These are phyloP conservation scores for Heliconius ethilla DNA, from an alignment of 2,888 invertebrate species.

Conservation along the genomic window DNA sequence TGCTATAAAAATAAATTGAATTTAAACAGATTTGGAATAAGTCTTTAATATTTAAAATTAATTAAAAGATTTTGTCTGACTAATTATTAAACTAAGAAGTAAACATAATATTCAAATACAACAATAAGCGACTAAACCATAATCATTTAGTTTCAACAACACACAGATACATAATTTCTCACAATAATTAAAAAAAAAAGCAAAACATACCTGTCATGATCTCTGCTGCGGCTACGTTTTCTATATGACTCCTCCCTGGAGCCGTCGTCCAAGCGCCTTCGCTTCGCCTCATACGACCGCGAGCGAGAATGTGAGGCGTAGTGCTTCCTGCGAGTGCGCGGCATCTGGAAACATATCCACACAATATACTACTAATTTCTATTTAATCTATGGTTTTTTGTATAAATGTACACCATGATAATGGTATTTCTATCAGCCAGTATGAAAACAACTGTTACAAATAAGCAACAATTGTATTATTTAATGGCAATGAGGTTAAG, in stretches of 20 bases:
- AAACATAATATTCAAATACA: too few relatives aligned
- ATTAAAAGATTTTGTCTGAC: too few relatives aligned
- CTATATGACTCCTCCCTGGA: constrained; percentile 72
- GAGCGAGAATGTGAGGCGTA: constrained; percentile 85
- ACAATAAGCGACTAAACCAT: too few relatives aligned
- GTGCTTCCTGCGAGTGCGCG: constrained; percentile 90
- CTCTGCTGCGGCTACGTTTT: constrained; percentile 75
- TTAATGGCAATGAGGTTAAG: constrained; percentile 36
- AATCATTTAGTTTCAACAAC: too few relatives aligned
- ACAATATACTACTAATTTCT: neutral
- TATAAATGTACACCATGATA: constrained; percentile 46
- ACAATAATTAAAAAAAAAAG: neutral
- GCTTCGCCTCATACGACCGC: constrained; percentile 84
- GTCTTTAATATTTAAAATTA: too few relatives aligned
- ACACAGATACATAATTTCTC: neutral
- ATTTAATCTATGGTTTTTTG: neutral
- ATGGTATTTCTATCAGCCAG: constrained; percentile 47
- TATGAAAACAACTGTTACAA: constrained; percentile 46
- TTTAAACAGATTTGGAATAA: too few relatives aligned
- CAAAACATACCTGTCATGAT: constrained; percentile 82
- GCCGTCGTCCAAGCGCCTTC: constrained; percentile 85
- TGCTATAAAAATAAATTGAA: too few relatives aligned
- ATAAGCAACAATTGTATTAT: constrained; percentile 42
- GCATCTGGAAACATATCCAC: constrained; percentile 84
- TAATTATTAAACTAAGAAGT: too few relatives aligned